phyloP scores from a whole-genome alignment of 2,797 vertebrate species.

The Channa striata region DNA sequence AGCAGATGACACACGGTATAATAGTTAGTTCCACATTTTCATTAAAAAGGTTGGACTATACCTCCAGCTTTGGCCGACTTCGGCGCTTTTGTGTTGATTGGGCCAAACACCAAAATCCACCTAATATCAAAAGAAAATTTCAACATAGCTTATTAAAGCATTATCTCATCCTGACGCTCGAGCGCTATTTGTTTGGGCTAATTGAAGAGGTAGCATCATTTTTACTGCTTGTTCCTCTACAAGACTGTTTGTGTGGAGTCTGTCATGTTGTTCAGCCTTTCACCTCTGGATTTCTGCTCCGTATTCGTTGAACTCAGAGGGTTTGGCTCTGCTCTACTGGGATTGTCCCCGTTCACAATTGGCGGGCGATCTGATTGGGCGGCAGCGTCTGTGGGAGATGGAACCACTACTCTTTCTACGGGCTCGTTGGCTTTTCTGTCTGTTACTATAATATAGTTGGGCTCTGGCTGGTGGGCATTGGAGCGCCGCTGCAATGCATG shows the following conservation, averaged over 20 bases:
- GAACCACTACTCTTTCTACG: slow-evolving; percentile 70
- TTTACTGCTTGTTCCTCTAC: slow-evolving; percentile 49
- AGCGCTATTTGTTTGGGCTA: neutral
- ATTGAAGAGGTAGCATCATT: neutral
- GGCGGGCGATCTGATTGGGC: slow-evolving; percentile 60
- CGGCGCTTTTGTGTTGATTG: neutral
- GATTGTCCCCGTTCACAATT: neutral
- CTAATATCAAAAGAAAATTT: too few species aligned
- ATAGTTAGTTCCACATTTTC: neutral
- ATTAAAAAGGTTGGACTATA: neutral
- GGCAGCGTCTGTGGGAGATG: slow-evolving; percentile 54
- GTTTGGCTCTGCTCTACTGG: slow-evolving; percentile 47
- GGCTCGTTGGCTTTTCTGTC: slow-evolving; percentile 76
- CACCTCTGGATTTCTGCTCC: slow-evolving; percentile 75
- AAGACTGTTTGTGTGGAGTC: slow-evolving; percentile 81
- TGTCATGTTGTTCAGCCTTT: slow-evolving; percentile 58
- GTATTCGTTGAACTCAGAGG: slow-evolving; percentile 44
- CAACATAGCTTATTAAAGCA: too few species aligned
- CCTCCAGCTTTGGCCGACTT: neutral
- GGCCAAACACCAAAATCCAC: too few species aligned
- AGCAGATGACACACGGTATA: neutral
- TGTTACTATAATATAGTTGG: slow-evolving; percentile 66
- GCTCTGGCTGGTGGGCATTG: slow-evolving; percentile 77
- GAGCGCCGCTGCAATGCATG: slow-evolving; percentile 84
- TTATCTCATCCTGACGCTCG: too few species aligned